These are phyloP conservation scores for Ibidorhyncha struthersii DNA, from an alignment of 2,113 vertebrate species.

Conservation along the genomic window DNA sequence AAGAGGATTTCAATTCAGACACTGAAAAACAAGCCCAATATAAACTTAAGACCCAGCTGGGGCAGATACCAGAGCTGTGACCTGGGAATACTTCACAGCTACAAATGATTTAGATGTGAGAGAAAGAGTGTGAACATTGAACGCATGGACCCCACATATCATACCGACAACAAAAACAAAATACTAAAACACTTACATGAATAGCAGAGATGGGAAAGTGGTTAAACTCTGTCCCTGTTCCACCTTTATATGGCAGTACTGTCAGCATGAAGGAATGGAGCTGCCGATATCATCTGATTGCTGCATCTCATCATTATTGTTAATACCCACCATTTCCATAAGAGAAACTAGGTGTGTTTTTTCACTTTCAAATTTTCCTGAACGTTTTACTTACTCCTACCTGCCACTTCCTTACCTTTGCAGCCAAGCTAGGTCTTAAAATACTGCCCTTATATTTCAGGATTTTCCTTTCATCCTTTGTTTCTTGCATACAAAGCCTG, in stretches of 20 bases:
- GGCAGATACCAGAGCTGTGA: background rate
- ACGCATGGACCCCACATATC: background rate
- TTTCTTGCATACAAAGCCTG: background rate
- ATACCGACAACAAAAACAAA: background rate
- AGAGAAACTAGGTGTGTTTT: background rate
- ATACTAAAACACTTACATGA: background rate
- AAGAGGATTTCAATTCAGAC: background rate
- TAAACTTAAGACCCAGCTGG: background rate
- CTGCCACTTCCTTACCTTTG: background rate
- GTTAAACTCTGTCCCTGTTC: background rate
- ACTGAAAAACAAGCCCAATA: background rate
- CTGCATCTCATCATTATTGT: background rate
- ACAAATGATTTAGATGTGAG: background rate
- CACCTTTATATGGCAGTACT: background rate
- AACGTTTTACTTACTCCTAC: background rate
- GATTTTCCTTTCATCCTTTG: background rate
- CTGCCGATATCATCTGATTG: background rate
- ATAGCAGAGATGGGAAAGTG: background rate
- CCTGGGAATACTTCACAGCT: background rate
- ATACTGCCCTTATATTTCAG: background rate
- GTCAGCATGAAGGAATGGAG: background rate
- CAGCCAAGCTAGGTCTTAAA: background rate
- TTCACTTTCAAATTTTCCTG: background rate
- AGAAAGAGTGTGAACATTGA: background rate
- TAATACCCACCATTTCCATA: background rate